Base-by-base conservation (phyloP, 2,113 vertebrate species). In the Rhabdornis inornatus region DNA sequence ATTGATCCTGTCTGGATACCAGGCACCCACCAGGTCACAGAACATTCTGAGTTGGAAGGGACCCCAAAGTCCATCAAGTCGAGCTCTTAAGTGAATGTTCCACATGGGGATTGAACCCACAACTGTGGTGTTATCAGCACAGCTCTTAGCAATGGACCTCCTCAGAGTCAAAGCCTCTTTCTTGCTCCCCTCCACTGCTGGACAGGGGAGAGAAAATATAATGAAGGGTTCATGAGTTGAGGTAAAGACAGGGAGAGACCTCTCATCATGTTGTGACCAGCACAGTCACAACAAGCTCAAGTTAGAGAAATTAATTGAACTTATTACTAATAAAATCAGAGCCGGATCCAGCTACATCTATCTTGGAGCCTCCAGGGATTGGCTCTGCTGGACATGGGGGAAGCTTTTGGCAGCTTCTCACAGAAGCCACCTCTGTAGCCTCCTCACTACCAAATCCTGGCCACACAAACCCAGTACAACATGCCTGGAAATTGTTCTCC, bases 101-200 rank as follows among this genome's bases (percentile, higher is more conserved):
- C 33, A 37, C 4, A 6, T 0, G 1, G 23, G 44, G 30, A 11
- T 6, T 42, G 45, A n/a, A 8, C 30, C 11, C 35, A 28, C 12
- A 25, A 0, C 37, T 3, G 3, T 30, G 45, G 30, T 23, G 44
- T n/a, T 14, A 9, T 4, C 53, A 59, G 79, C 23, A 28, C 30
- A 40, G 13, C 37, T 71, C 45, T 71, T 25, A 35, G 20, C 45
- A 31, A 0, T 2, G 0, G 45, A 35, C 45, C 65, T 70, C 79
- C 55, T 15, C 56, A 35, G 45, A 59, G 31, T 8, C 45, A 42
- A 15, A 61, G 21, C 21, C 56, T 31, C 13, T 10, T 40, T 23
- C 23, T 44, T 60, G 56, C 37, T 52, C 20, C 31, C 31, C 24
- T 61, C 45, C 56, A 35, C 25, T 52, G 65, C 31, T 60, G 66